Evolutionary conservation across 2,888 invertebrate species (phyloP).

Genomic region (Dryobota labecula): DNA sequence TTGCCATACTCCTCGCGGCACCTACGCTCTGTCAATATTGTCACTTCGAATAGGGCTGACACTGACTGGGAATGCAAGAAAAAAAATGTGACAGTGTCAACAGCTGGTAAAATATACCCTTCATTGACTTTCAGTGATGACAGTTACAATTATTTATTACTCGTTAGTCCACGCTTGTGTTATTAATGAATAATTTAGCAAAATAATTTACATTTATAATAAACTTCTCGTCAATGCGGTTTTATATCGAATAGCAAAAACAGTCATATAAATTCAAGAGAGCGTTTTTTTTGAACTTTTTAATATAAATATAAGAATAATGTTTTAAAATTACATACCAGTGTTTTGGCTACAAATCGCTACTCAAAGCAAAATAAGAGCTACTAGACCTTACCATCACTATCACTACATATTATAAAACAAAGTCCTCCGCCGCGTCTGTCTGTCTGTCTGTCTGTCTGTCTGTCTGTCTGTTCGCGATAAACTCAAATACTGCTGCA

Average conservation of each 20-base stretch:
- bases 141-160: not conserved
- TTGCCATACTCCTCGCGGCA: not conserved
- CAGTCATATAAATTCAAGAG: conserved; percentile 23
- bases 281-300: conserved; percentile 22
- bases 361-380: too few species aligned
- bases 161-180: not conserved
- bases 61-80: not conserved
- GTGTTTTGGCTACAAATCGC: conserved; percentile 46
- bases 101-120: not conserved
- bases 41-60: conserved; percentile 37
- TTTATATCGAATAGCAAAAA: conserved; percentile 41
- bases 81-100: not conserved
- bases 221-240: not conserved
- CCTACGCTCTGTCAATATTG: conserved; percentile 39
- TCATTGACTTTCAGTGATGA: not conserved
- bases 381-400: too few species aligned
- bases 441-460: too few species aligned
- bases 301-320: conserved; percentile 20
- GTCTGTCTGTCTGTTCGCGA: too few species aligned
- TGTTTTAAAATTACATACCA: conserved; percentile 23
- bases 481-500: too few species aligned
- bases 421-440: too few species aligned
- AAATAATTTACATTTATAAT: not conserved
- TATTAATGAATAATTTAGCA: conserved; percentile 2
- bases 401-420: too few species aligned